Evolutionary conservation across 2,797 vertebrate genomes (phyloP), one percentile per base, ranked within the genome.

Genomic region (Lerista edwardsae): DNA sequence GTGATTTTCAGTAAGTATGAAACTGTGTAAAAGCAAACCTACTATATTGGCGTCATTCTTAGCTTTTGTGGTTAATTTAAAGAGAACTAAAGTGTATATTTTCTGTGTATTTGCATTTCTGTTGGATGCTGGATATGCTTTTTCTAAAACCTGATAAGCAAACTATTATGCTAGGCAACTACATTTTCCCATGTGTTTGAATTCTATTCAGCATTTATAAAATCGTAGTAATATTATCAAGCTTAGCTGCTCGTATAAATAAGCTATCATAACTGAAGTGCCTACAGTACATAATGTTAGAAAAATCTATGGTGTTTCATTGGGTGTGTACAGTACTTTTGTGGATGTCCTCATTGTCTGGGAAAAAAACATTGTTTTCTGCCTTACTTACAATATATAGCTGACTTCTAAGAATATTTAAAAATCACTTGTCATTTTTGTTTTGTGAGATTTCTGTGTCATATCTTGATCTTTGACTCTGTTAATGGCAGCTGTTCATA

Each of bases 1-100:
- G 72, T 51, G 80, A 21, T 51, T 0, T 61, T 84, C 21, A 89
- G 59, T 88, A 73, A 69, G 0, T 3, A 87, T 80, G 89, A 76
- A 79, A 85, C 14, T 75, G 1, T 74, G 3, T 84, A 73, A 88
- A 75, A 51, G 12, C 23, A 68, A 47, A 55, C 29, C 6, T 34
- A 14, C 25, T 21, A 47, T 78, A 39, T 3, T 62, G 51, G 23
- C 23, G 5, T 82, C 47, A 51, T 19, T 61, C 5, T 27, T 74
- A 59, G 21, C 36, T 68, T 44, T 55, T 44, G 29, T 23, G 31
- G 19, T 19, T 75, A 83, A 67, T 59, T 67, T 68, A 65, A 25
- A 65, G 27, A 11, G 14, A 44, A 47, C 44, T 27, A 34, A 64
- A 55, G 3, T 41, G 3, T 29, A 2, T 14, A 17, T 12, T 73